Evolutionary conservation across 2,888 invertebrate species (phyloP), one percentile per base, ranked within the genome.

Genomic region (Clostera curtula): DNA sequence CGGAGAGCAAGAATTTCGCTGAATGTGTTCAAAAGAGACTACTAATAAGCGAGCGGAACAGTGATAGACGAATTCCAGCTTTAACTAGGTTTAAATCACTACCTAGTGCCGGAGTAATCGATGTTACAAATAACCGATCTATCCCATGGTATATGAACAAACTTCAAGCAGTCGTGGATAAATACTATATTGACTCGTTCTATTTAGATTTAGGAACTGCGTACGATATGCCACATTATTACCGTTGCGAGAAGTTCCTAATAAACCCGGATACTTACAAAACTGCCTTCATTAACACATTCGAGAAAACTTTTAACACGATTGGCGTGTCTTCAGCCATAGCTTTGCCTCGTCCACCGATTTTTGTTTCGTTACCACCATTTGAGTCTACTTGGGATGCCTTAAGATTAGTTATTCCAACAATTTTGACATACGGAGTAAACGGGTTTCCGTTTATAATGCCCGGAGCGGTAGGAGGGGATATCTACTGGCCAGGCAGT

Each of bases 401-500:
- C 0, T 75, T 96, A 9, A 86, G 88, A 36, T 88, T 90, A 5
- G 89, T 97, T 0, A 92, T 98, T 47, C 95, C 97, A 0, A 93
- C 95, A 0, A 91, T 95, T 31, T 71, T 96, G 11, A 93, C 92
- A 0, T 92, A 97, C 44, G 96, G 97, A 0, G 88, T 97, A 11
- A 89, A 95, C 25, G 98, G 98, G 0, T 97, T 93, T 70, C 96
- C 96, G 0, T 97, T 97, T 52, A 87, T 97, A 20, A 90, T 97
- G 84, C 95, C 97, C 0, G 97, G 97, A 0, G 93, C 96, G 3
- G 94, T 98, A 0, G 98, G 98, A 0, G 98, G 96, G 0, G 95
- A 96, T 50, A 91, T 91, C 19, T 87, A 89, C 24, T 82, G 90
- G 37, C 87, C 89, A 2, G 85, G 86, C 1, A 77, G 77, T 23